Evolutionary conservation across 2,113 vertebrate genomes (phyloP).

Genomic region (Motacilla alba): DNA sequence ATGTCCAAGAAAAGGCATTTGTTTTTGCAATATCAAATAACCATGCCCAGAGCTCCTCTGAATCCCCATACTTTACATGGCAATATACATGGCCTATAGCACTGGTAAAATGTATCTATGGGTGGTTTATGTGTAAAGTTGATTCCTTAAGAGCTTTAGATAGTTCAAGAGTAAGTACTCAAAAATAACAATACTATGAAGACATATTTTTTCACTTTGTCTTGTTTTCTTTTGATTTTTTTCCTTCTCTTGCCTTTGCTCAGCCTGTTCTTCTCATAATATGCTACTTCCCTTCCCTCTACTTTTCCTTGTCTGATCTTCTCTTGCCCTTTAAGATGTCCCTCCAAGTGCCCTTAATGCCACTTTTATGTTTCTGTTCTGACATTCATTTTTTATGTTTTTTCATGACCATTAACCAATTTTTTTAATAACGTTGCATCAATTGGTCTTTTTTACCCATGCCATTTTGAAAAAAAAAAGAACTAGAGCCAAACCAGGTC

Average conservation of each 20-base stretch:
- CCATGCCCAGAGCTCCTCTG: background rate
- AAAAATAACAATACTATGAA: background rate
- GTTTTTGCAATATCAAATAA: background rate
- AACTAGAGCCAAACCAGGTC: background rate
- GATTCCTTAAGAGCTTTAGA: background rate
- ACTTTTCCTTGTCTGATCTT: background rate
- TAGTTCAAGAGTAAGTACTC: background rate
- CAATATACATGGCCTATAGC: background rate
- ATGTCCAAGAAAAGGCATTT: background rate
- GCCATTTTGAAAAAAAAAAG: background rate
- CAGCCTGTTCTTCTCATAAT: background rate
- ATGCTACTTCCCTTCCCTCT: background rate
- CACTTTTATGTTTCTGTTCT: background rate
- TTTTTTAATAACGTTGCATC: background rate
- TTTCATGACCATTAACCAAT: background rate
- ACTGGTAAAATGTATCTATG: background rate
- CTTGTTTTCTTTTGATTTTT: background rate
- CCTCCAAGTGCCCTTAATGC: background rate
- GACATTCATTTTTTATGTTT: background rate
- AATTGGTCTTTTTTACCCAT: background rate
- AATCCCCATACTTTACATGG: background rate
- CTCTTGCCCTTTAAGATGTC: background rate
- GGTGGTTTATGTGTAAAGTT: background rate
- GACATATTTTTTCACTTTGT: background rate
- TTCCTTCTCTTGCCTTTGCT: background rate